Evolutionary conservation across 2,797 vertebrate genomes (phyloP), one percentile per base, ranked within the genome.

Genomic region (Phyllotis vaccarum): DNA sequence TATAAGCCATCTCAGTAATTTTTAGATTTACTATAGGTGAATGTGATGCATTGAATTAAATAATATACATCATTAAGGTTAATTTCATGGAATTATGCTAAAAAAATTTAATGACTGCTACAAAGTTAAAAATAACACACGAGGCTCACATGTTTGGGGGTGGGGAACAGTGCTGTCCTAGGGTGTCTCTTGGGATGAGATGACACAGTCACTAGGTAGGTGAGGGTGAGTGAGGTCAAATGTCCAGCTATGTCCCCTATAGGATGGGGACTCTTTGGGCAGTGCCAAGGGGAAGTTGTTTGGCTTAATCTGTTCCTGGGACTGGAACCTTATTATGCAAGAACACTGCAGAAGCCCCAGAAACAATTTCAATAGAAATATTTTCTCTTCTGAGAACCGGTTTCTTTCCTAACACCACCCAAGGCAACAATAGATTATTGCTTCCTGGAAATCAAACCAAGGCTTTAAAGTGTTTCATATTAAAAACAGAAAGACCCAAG

Each of bases 381-480:
- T 91, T 90, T 94, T 92, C 90, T 64, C 78, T 94, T 91, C 85
- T 83, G 92, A 97, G 94, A 79, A 37, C 70, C 40, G 37, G 72
- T 90, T 92, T 94, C 92, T 95, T 93, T 87, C 86, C 89, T 92
- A 93, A 96, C 90, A 94, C 95, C 75, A 90, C 97, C 93, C 97
- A 97, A 96, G 96, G 96, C 97, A 96, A 97, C 68, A 96, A 95
- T 60, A 86, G 93, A 91, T 97, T 97, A 97, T 93, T 96, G 79
- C 95, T 97, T 97, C 97, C 96, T 97, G 96, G 97, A 97, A 97
- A 94, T 95, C n/a, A 60, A 97, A 92, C 89, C 75, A 87, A 52
- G 85, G 94, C 93, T 96, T 96, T 86, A 96, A 96, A 98, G 96
- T 96, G 97, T 93, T 97, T 96, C 96, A 96, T 97, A 97, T 96